phyloP scores from a whole-genome alignment of 1,140 invertebrate genomes.

The Epicauta chinensis region DNA sequence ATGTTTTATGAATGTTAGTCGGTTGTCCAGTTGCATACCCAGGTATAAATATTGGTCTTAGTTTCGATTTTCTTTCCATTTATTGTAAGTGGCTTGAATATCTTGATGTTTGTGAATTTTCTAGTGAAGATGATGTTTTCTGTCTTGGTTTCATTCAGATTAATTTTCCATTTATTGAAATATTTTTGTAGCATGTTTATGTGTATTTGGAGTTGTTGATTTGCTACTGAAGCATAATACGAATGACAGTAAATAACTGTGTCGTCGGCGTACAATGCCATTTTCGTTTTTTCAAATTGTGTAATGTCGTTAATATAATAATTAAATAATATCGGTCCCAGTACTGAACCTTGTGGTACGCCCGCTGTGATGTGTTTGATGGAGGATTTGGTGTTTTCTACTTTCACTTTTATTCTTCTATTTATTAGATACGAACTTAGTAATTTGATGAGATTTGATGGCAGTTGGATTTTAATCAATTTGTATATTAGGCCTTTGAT shows the following conservation, averaged over 20 bases:
- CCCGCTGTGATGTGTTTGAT: slow-evolving; percentile 8
- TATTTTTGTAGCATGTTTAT: slow-evolving; percentile 29
- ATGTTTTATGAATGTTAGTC: slow-evolving; percentile 1
- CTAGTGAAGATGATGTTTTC: slow-evolving; percentile 21
- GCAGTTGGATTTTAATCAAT: slow-evolving; percentile 20
- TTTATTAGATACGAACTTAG: slow-evolving; percentile 28
- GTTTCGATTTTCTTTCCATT: neutral
- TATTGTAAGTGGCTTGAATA: neutral
- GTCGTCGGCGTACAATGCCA: slow-evolving; percentile 14
- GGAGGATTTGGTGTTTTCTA: slow-evolving; percentile 16
- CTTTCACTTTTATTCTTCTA: slow-evolving; percentile 26
- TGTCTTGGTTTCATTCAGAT: slow-evolving; percentile 32
- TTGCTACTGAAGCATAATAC: slow-evolving; percentile 25
- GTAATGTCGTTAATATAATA: slow-evolving; percentile 1
- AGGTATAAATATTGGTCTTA: neutral
- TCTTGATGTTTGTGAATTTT: slow-evolving; percentile 10
- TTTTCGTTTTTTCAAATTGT: slow-evolving; percentile 2
- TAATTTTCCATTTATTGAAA: slow-evolving; percentile 33
- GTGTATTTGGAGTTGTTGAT: slow-evolving; percentile 34
- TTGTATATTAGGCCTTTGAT: slow-evolving; percentile 33
- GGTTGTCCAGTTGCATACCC: neutral
- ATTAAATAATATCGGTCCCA: neutral
- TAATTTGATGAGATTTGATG: slow-evolving; percentile 20
- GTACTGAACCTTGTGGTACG: slow-evolving; percentile 11
- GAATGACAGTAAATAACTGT: slow-evolving; percentile 29